Percentiles rank a stretch among this genome's conserved stretches.
These are phyloP conservation scores for Merops nubicus DNA, from an alignment of 2,113 vertebrate species.

Conservation along the genomic window DNA sequence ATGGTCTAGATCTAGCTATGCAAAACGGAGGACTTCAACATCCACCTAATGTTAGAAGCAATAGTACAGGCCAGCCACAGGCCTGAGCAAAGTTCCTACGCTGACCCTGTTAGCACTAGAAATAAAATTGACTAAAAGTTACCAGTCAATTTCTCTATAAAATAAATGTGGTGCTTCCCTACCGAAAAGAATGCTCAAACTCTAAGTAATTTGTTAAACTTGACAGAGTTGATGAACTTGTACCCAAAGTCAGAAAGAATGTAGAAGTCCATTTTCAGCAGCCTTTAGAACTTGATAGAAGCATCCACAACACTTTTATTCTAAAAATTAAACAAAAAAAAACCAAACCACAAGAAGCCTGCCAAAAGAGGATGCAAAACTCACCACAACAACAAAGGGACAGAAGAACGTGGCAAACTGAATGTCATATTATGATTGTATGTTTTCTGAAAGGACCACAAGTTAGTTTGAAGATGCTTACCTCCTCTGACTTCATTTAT, in stretches of 20 bases:
- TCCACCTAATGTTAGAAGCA: background rate
- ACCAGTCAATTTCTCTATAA: background rate
- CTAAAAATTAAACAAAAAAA: background rate
- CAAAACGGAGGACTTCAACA: background rate
- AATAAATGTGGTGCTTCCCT: background rate
- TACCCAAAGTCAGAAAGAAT: background rate
- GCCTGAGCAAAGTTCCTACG: background rate
- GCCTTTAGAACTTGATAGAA: background rate
- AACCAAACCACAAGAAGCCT: background rate
- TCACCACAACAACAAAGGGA: background rate
- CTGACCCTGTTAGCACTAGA: background rate
- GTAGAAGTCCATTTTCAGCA: background rate
- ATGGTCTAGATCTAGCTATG: background rate
- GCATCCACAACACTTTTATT: background rate
- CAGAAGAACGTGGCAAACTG: background rate
- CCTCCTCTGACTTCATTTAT: background rate
- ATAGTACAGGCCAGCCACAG: background rate
- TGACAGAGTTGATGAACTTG: background rate
- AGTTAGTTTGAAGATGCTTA: background rate
- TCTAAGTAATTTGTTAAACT: background rate
- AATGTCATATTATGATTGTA: fast-evolving
- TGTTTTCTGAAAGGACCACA: background rate
- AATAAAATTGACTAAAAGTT: background rate
- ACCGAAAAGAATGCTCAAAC: background rate
- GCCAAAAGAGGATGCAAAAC: background rate